Evolutionary conservation across 2,797 vertebrate genomes (phyloP).

Genomic region (Halcyon smyrnensis): DNA sequence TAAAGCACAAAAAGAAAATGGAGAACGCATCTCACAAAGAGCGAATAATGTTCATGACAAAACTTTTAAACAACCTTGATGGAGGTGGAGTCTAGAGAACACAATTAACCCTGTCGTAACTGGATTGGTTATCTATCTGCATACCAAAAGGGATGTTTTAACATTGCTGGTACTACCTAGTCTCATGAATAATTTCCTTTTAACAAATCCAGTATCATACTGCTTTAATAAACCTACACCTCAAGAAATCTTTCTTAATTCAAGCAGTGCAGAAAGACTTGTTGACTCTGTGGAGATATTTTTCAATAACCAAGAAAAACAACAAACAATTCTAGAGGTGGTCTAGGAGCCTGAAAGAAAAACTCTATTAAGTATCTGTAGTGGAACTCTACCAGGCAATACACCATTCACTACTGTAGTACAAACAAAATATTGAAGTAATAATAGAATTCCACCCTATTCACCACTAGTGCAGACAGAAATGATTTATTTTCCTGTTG

Average conservation of each 20-base stretch:
- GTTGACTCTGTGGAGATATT: background rate
- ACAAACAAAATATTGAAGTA: background rate
- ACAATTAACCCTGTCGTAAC: background rate
- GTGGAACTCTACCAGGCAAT: background rate
- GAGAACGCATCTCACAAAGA: background rate
- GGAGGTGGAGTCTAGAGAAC: background rate
- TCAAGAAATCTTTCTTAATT: background rate
- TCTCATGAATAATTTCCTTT: background rate
- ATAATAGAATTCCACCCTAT: background rate
- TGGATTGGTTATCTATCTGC: background rate
- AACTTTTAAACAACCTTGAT: background rate
- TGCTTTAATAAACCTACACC: background rate
- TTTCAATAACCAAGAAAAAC: background rate
- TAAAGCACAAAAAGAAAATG: background rate
- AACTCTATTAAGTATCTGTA: background rate
- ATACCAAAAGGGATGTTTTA: background rate
- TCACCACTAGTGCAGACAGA: background rate
- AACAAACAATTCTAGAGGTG: background rate
- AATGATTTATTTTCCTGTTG: background rate
- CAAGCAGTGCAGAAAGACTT: background rate
- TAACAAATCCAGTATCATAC: background rate
- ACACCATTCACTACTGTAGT: background rate
- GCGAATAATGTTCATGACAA: background rate
- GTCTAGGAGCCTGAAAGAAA: background rate
- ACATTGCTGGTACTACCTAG: background rate